phyloP scores from a whole-genome alignment of 92 coral and sea anemone species.

The Blastomussa wellsi region DNA sequence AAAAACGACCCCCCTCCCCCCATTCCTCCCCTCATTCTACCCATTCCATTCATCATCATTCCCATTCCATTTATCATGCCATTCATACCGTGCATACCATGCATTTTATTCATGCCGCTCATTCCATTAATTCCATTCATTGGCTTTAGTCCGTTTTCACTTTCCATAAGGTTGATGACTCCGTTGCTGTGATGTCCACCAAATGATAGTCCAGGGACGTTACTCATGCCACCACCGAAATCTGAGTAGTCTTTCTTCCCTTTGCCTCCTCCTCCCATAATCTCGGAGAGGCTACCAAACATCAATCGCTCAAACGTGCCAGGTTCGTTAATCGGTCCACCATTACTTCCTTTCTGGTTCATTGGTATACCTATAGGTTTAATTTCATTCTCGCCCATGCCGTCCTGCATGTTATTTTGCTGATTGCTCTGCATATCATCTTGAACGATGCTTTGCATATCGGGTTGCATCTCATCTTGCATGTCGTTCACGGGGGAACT shows the following conservation, averaged over 20 bases:
- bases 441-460: constrained; percentile 14
- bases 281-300: constrained; percentile 36
- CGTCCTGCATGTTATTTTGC: constrained; percentile 48
- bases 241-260: constrained; percentile 28
- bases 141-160: constrained; percentile 49
- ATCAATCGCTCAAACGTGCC: constrained; percentile 37
- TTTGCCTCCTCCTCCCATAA: constrained; percentile 14
- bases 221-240: constrained; percentile 42
- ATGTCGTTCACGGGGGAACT: constrained; percentile 12
- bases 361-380: constrained; percentile 48
- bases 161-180: constrained; percentile 48
- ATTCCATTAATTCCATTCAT: constrained; percentile 41
- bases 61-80: constrained; percentile 47
- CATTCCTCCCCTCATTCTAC: constrained; percentile 28
- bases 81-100: constrained; percentile 46
- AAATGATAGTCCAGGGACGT: constrained; percentile 37
- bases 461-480: constrained; percentile 30
- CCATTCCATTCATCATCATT: constrained; percentile 34
- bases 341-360: constrained; percentile 37
- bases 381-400: constrained; percentile 38
- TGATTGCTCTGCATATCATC: constrained; percentile 26
- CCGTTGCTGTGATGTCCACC: constrained; percentile 29
- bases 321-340: neutral
- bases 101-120: constrained; percentile 56
- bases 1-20: constrained; percentile 25